Base-by-base conservation (phyloP, 2,888 invertebrate species). In the Odontocolon sp. region DNA sequence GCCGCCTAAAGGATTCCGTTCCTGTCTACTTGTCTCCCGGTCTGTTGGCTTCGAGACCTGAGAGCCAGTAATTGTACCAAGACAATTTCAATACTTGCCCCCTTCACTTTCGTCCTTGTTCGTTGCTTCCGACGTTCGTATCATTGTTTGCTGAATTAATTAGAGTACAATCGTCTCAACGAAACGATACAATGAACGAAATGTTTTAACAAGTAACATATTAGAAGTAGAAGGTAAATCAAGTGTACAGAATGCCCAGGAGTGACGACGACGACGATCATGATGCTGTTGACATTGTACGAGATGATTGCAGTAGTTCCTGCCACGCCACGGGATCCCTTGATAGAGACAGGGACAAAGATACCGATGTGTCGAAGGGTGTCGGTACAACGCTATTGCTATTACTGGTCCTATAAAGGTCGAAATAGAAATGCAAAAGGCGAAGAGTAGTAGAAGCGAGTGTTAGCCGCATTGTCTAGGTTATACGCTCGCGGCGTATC, bases 361-460 rank as follows among this genome's bases (percentile, higher is more conserved):
- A 64, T 45, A 61, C 45, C 45, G 16, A 54, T 26, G 21, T 18
- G 47, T 31, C 16, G 45, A n/a, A 66, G 33, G 54, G 45, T 57
- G n/a, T 26, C 45, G 11, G 45, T 47, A 45, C 42, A 40, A 54
- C 18, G 42, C 56, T 28, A 36, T 68, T 57, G 40, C 68, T 64
- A 40, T 57, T 21, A 64, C 57, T 63, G 50, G 72, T 64, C n/a
- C 56, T 63, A 61, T 18, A 52, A 40, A 40, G 70, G 64, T 71
- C 56, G 45, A 76, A 78, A 77, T 57, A 66, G 74, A 75, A 80
- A 78, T 77, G 77, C 73, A 64, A 78, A 69, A 80, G 78, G 66
- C 63, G 61, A 68, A 56, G 61, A 72, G 75, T 67, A 63, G 66
- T 28, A 54, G 50, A 38, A 28, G 26, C 26, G 57, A 67, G 73